phyloP scores from a whole-genome alignment of 2,888 invertebrate species.

The Rotaria magnacalcarata region DNA sequence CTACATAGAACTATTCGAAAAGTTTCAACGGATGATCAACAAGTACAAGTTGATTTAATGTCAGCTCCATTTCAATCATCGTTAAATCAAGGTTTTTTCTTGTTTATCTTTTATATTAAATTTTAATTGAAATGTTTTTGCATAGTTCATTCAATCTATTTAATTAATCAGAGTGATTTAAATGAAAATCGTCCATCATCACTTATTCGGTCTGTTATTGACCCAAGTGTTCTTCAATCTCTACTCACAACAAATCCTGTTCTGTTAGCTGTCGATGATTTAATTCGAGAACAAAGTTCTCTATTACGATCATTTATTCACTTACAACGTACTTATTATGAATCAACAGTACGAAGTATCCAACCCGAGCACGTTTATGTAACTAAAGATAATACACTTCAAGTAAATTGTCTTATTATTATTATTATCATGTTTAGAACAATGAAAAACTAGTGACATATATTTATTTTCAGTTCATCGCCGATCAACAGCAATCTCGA shows the following conservation, averaged over 20 bases:
- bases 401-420: background rate
- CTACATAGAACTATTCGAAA: background rate
- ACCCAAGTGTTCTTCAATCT: constrained; percentile 2
- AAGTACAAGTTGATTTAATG: background rate
- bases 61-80: constrained; percentile 3
- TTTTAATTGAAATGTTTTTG: background rate
- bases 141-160: background rate
- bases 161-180: background rate
- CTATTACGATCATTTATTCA: constrained; percentile 6
- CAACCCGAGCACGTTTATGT: background rate
- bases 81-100: background rate
- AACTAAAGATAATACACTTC: constrained; percentile 5
- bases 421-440: background rate
- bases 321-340: constrained; percentile 6
- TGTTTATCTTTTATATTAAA: background rate
- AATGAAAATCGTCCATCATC: constrained; percentile 3
- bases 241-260: background rate
- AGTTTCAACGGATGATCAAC: background rate
- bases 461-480: background rate
- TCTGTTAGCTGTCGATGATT: background rate
- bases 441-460: background rate
- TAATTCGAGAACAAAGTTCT: constrained; percentile 26
- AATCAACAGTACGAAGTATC: background rate
- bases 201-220: constrained; percentile 8
- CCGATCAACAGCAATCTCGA: constrained; percentile 3